Conservation (phyloP, 2,797 vertebrate species). For the Diplodus sargus region DNA sequence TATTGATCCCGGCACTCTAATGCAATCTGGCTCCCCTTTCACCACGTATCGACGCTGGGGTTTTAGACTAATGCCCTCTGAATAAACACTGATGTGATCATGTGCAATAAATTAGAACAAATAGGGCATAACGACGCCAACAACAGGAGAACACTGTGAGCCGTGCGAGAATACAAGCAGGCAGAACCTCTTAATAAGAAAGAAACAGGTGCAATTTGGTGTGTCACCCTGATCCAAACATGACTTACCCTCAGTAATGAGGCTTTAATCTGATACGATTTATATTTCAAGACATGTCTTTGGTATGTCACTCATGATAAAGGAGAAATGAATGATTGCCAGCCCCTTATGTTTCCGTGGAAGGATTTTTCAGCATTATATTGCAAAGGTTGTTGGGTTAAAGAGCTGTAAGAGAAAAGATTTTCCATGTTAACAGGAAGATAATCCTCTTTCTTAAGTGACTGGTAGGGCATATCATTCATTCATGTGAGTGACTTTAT, state of each 20-base stretch:
- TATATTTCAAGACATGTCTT: too few relatives aligned
- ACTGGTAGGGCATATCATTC: too few relatives aligned
- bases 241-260: neutral
- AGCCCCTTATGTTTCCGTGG: too few relatives aligned
- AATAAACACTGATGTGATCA: slow-evolving; percentile 68
- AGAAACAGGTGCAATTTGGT: neutral
- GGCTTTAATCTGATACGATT: too few relatives aligned
- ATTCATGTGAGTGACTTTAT: too few relatives aligned
- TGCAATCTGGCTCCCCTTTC: slow-evolving; percentile 55
- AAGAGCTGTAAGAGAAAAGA: too few relatives aligned
- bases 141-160: slow-evolving; percentile 10
- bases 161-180: neutral
- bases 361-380: too few relatives aligned
- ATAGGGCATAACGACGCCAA: slow-evolving; percentile 39
- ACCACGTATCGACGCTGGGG: slow-evolving; percentile 46
- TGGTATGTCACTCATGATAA: neutral
- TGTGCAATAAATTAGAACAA: slow-evolving; percentile 55
- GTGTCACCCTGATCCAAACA: neutral
- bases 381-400: too few relatives aligned
- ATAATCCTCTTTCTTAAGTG: too few relatives aligned
- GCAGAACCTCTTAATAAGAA: neutral
- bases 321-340: neutral
- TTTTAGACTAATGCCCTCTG: slow-evolving; percentile 68
- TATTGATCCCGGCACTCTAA: slow-evolving; percentile 69
- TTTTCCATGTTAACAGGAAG: too few relatives aligned